A percentile compares a stretch with the other conserved stretches of the same genome.
Evolutionary conservation across 2,797 vertebrate genomes (phyloP).

Genomic region (Acrossocheilus fasciatus): DNA sequence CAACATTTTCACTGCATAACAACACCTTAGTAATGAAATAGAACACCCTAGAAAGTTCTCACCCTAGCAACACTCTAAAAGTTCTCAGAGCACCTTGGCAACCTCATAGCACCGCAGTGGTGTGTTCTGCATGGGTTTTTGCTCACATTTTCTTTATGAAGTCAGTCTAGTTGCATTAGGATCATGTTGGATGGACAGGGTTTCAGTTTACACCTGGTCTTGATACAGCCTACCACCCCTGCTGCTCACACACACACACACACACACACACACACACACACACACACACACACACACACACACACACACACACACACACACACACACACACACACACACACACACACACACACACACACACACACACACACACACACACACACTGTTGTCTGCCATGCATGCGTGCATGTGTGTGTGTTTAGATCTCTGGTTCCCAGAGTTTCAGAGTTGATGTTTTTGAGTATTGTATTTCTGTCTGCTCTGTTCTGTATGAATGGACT

Average conservation of each 20-base stretch:
- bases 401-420: conserved; percentile 14
- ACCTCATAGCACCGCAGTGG: neutral
- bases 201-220: conserved; percentile 30
- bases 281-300: neutral
- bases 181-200: too few relatives aligned
- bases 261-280: too few relatives aligned
- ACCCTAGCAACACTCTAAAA: neutral
- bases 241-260: neutral
- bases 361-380: neutral
- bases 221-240: conserved; percentile 32
- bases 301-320: neutral
- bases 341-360: neutral
- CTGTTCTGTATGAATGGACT: conserved; percentile 62
- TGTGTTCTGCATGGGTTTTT: neutral
- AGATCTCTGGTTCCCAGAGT: conserved; percentile 43
- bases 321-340: neutral
- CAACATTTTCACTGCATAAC: neutral
- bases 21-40: neutral
- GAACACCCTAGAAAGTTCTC: neutral
- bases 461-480: conserved; percentile 55
- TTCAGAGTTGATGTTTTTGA: conserved; percentile 39
- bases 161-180: neutral
- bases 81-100: neutral
- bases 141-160: neutral
- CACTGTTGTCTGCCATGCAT: conserved; percentile 6